Conservation (phyloP, 2,113 vertebrate genomes). For the Hiodon tergisus region DNA sequence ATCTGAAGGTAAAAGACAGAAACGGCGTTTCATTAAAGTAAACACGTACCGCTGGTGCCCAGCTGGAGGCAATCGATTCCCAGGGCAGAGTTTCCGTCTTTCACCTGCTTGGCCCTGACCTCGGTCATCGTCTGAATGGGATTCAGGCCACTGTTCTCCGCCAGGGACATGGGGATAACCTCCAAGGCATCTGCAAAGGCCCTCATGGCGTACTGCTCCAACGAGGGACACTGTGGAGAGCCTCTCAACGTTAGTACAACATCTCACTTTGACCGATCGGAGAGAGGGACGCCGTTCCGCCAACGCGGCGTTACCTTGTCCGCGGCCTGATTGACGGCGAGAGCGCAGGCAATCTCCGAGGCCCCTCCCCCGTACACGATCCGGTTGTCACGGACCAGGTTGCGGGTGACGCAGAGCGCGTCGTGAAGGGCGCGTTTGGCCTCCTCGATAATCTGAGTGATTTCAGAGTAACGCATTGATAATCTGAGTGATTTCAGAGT, state of each 20-base stretch:
- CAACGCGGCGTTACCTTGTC: constrained; percentile 72
- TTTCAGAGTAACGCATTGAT: not conserved
- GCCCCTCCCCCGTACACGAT: constrained; percentile 93
- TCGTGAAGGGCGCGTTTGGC: constrained; percentile 95
- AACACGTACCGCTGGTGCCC: constrained; percentile 79
- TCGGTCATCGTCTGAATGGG: constrained; percentile 95
- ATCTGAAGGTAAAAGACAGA: not conserved
- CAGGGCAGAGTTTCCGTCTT: constrained; percentile 79
- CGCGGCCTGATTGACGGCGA: constrained; percentile 86
- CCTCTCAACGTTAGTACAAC: too few relatives aligned
- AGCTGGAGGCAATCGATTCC: constrained; percentile 90
- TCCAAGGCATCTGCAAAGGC: constrained; percentile 92
- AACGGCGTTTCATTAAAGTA: not conserved
- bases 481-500: not conserved
- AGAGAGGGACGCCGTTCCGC: too few relatives aligned
- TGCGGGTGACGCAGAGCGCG: constrained; percentile 91
- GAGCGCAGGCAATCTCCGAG: constrained; percentile 86
- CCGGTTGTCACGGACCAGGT: constrained; percentile 86
- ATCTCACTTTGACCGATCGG: too few relatives aligned
- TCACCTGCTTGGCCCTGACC: constrained; percentile 84
- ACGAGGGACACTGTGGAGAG: constrained; percentile 77
- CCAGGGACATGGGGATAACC: constrained; percentile 88
- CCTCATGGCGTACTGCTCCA: constrained; percentile 97
- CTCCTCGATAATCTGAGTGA: constrained; percentile 87
- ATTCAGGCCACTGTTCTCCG: constrained; percentile 91